A percentile compares a stretch with the other conserved stretches of the same genome.
These are phyloP conservation scores for Brachypteracias leptosomus DNA, from an alignment of 2,113 vertebrate species.

Conservation along the genomic window DNA sequence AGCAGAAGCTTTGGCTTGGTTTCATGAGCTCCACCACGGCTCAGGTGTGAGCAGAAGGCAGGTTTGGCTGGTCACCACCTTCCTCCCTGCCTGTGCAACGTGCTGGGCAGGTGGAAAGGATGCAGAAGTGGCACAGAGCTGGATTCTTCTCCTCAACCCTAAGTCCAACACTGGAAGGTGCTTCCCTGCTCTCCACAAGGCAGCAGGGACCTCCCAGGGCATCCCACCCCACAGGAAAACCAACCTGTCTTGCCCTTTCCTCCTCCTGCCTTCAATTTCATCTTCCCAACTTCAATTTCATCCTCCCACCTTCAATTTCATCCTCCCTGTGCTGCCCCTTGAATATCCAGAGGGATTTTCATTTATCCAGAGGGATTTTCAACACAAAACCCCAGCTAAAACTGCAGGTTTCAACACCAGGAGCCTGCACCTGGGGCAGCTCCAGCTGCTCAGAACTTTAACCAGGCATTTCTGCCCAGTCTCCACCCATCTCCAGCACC, in stretches of 20 bases:
- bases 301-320: background rate
- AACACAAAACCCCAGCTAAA: background rate
- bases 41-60: rapidly evolving
- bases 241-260: background rate
- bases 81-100: background rate
- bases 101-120: rapidly evolving
- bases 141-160: background rate
- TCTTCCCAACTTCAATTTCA: background rate
- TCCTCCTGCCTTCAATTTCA: background rate
- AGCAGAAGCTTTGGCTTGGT: background rate
- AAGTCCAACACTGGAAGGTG: rapidly evolving
- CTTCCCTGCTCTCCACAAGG: background rate
- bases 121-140: background rate
- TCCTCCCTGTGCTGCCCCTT: background rate
- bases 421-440: background rate
- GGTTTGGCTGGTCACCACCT: background rate
- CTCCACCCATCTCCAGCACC: background rate
- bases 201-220: background rate
- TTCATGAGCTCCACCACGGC: rapidly evolving
- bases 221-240: background rate
- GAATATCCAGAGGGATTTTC: background rate
- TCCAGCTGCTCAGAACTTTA: rapidly evolving
- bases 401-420: background rate
- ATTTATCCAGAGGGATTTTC: background rate
- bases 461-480: rapidly evolving